Conservation (phyloP, 2,888 invertebrate genomes). For the Cerastoderma edule region DNA sequence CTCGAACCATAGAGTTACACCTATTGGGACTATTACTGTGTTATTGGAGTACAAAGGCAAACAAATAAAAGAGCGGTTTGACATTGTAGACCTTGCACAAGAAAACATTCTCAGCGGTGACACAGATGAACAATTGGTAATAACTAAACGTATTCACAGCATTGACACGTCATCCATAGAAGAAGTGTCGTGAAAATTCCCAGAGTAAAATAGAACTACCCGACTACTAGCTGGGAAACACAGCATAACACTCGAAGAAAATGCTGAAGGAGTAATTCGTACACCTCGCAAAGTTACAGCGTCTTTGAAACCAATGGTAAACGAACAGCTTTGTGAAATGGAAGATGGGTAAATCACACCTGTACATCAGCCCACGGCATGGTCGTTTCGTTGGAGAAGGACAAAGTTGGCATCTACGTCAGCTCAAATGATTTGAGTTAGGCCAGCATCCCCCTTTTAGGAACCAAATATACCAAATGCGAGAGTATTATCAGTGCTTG, state of each 20-base stretch:
- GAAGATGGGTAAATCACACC: slow-evolving; percentile 58
- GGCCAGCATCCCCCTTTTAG: slow-evolving; percentile 57
- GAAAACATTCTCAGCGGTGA: slow-evolving; percentile 42
- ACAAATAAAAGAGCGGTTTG: slow-evolving; percentile 15
- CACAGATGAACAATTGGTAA: slow-evolving; percentile 26
- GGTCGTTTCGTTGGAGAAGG: slow-evolving; percentile 52
- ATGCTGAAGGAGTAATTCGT: slow-evolving; percentile 37
- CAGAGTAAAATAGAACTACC: slow-evolving; percentile 37
- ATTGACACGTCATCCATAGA: slow-evolving; percentile 36
- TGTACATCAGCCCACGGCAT: slow-evolving; percentile 60
- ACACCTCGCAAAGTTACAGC: slow-evolving; percentile 26
- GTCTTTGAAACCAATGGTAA: slow-evolving; percentile 32
- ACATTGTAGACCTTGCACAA: slow-evolving; percentile 32
- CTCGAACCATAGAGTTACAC: slow-evolving; percentile 39
- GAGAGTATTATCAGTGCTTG: slow-evolving; percentile 62
- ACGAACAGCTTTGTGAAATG: slow-evolving; percentile 62
- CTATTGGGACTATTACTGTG: slow-evolving; percentile 17
- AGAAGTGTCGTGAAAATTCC: slow-evolving; percentile 12
- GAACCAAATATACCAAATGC: slow-evolving; percentile 56
- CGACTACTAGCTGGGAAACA: slow-evolving; percentile 55
- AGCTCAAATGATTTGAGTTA: slow-evolving; percentile 62
- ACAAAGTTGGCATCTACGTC: slow-evolving; percentile 63
- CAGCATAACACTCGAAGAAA: slow-evolving; percentile 43
- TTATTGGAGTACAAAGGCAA: slow-evolving; percentile 19
- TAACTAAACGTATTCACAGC: slow-evolving; percentile 15